A percentile compares a stretch with the other conserved stretches of the same genome.
Conservation (phyloP, 2,888 invertebrate species). For the Trilocha varians region DNA sequence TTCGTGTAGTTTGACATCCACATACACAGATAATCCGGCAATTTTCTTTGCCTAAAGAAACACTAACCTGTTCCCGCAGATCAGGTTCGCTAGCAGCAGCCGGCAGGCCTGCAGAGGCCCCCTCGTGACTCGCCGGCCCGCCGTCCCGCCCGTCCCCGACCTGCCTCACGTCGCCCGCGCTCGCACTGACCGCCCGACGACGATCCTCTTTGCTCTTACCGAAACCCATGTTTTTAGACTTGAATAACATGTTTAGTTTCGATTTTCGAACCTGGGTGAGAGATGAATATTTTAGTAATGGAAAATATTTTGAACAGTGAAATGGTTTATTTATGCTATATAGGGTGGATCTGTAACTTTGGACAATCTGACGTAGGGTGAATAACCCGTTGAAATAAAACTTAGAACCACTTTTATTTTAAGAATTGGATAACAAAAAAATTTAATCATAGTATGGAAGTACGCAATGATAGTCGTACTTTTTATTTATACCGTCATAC, state of each 20-base stretch:
- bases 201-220: constrained; percentile 35
- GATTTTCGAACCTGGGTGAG: constrained; percentile 48
- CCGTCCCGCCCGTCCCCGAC: constrained; percentile 50
- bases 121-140: constrained; percentile 38
- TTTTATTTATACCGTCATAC: too few species aligned
- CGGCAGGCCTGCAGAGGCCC: constrained; percentile 27
- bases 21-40: too few species aligned
- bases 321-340: too few species aligned
- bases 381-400: too few species aligned
- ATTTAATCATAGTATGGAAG: too few species aligned
- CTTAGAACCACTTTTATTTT: too few species aligned
- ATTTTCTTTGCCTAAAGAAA: too few species aligned
- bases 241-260: constrained; percentile 43
- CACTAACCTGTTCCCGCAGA: constrained; percentile 64
- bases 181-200: constrained; percentile 42
- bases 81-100: constrained; percentile 79
- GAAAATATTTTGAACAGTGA: neutral
- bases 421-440: too few species aligned
- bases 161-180: constrained; percentile 57
- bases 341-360: too few species aligned
- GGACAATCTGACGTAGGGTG: too few species aligned
- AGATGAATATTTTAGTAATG: constrained; percentile 3
- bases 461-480: too few species aligned
- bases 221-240: constrained; percentile 44
- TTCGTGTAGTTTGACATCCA: too few species aligned